These are phyloP conservation scores for Rhamnusium bicolor DNA, from an alignment of 2,888 invertebrate species.

Conservation along the genomic window DNA sequence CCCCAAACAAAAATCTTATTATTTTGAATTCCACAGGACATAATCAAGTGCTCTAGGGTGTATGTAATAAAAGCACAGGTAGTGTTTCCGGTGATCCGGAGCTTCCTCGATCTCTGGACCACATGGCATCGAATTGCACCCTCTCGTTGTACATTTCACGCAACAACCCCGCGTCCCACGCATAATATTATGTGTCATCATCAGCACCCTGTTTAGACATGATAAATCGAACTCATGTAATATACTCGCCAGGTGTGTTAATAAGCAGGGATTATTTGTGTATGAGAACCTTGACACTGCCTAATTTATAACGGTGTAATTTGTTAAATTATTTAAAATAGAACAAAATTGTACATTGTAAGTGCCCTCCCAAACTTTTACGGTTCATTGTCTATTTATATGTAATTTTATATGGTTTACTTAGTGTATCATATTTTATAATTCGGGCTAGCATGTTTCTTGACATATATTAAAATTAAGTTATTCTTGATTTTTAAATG, in stretches of 20 bases:
- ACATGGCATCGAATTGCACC: slow-evolving; percentile 45
- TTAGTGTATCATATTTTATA: no score
- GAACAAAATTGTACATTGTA: no score
- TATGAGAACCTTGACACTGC: slow-evolving; percentile 6
- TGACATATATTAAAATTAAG: no score
- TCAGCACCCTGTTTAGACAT: slow-evolving; percentile 27
- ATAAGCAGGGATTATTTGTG: not conserved
- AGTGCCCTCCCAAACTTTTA: no score
- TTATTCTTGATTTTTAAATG: no score
- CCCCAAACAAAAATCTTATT: not conserved
- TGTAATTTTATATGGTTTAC: no score
- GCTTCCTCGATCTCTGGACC: slow-evolving; percentile 43
- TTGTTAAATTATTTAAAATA: not conserved
- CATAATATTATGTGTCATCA: slow-evolving; percentile 16
- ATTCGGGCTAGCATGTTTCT: no score
- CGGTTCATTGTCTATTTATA: no score
- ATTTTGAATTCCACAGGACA: slow-evolving; percentile 24
- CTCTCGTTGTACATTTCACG: slow-evolving; percentile 19
- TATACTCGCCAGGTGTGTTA: slow-evolving; percentile 19
- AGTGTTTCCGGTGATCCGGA: slow-evolving; percentile 24
- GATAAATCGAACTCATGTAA: slow-evolving; percentile 26
- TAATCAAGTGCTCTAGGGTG: slow-evolving; percentile 5
- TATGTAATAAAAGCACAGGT: slow-evolving; percentile 25
- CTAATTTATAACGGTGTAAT: not conserved
- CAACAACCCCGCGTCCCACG: slow-evolving; percentile 22